Conservation (phyloP, 2,113 vertebrate genomes). For the Passer domesticus region DNA sequence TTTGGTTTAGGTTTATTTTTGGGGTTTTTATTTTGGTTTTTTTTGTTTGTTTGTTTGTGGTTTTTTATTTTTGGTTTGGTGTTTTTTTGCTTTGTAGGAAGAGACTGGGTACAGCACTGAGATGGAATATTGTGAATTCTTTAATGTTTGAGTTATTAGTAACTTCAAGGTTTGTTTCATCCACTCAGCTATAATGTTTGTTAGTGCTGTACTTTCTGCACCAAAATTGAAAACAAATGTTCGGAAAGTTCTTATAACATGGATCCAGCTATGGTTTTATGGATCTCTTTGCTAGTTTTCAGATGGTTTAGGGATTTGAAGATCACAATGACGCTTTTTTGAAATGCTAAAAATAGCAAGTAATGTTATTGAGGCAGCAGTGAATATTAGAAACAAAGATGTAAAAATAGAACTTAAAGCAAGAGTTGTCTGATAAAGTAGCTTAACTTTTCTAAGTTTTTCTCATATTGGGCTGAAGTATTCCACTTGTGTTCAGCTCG, state of each 20-base stretch:
- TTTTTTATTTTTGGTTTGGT: too few relatives aligned
- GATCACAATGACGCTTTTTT: not conserved
- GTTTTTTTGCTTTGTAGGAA: not conserved
- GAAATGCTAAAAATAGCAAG: not conserved
- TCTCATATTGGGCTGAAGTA: not conserved
- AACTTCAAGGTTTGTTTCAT: not conserved
- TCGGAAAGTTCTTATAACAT: not conserved
- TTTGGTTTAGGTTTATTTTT: too few relatives aligned
- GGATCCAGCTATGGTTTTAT: not conserved
- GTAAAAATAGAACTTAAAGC: not conserved
- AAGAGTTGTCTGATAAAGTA: not conserved
- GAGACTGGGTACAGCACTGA: not conserved
- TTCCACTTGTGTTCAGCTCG: not conserved
- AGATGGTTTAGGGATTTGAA: not conserved
- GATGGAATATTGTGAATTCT: not conserved
- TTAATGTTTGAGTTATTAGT: not conserved
- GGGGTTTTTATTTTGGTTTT: not conserved
- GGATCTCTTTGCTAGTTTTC: not conserved
- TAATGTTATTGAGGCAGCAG: not conserved
- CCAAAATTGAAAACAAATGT: not conserved
- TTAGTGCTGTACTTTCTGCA: not conserved
- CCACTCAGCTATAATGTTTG: not conserved
- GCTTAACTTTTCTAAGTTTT: not conserved
- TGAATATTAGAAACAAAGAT: not conserved
- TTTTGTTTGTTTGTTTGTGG: too few relatives aligned